Base-by-base conservation (phyloP, 2,797 vertebrate genomes). In the Echeneis naucrates region DNA sequence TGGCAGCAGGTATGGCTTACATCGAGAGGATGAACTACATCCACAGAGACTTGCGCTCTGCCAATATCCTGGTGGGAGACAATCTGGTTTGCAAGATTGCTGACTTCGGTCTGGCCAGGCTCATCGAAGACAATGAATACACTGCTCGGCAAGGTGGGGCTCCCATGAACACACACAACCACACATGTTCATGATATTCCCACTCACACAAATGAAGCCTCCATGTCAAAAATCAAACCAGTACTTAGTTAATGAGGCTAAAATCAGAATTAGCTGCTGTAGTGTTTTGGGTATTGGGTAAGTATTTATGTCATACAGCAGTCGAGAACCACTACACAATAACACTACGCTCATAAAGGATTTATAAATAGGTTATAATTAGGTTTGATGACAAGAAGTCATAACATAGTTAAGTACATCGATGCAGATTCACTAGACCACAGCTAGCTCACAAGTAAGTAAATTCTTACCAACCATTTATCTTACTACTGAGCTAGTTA, bases 21-120 rank as follows among this genome's bases (percentile, higher is more conserved):
- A 99, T 99, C 0, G 98, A 99, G 90, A 93, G 97, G 75, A 99
- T 99, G 98, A 99, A 99, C 91, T 99, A 99, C 62, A 98, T 99
- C 86, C 98, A 99, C 92, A 94, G 98, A 90, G 98, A 99, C 59
- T 93, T 99, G 81, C 94, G 98, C 26, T 96, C 97, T 1, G 98
- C 98, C 72, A 99, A 99, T 91, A 99, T 99, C 80, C 94, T 99
- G 72, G 98, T 99, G 37, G 97, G 95, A 21, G 97, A 98, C 47
- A 97, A 95, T 83, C 91, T 98, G 13, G 96, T 96, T 84, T 99
- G 97, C 90, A 99, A 99, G 94, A 99, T 99, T 52, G 98, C 98
- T 0, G 98, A 99, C 89, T 99, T 99, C 0, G 97, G 98, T 42
- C 85, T 99, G 88, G 97, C 98, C 71, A 92, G 97, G 67, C 92